Evolutionary conservation across 1,140 invertebrate genomes (phyloP).

Genomic region (Tribolium castaneum): DNA sequence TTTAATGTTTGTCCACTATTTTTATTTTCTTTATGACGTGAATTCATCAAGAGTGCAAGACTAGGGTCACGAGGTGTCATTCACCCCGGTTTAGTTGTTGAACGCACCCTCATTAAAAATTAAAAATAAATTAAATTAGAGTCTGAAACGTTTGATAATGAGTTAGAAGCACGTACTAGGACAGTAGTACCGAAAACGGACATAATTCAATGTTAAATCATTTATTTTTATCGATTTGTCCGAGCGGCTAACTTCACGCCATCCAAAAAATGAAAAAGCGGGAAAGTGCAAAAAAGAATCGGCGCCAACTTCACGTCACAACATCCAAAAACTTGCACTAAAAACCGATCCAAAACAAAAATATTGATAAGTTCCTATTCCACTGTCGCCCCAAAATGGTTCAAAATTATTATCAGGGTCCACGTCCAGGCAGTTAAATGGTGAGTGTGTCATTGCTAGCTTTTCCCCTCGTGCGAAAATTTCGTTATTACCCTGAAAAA

Average conservation of each 20-base stretch:
- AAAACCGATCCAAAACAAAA: neutral
- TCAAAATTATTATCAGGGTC: too few species aligned
- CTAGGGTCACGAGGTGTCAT: neutral
- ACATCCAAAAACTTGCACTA: neutral
- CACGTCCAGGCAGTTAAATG: neutral
- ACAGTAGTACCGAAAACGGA: too few species aligned
- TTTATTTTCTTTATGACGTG: too few species aligned
- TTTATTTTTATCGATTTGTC: neutral
- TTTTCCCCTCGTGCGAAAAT: neutral
- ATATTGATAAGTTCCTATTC: neutral
- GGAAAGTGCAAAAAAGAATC: conserved; percentile 24
- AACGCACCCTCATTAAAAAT: neutral
- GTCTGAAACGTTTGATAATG: too few species aligned
- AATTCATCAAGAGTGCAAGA: too few species aligned
- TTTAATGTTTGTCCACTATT: too few species aligned
- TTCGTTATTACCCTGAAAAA: too few species aligned
- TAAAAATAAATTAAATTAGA: too few species aligned
- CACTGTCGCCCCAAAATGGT: neutral
- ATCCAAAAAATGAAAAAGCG: conserved; percentile 1
- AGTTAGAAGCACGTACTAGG: too few species aligned
- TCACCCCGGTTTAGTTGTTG: neutral
- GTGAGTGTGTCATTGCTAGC: neutral
- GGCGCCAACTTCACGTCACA: neutral
- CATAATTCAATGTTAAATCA: neutral
- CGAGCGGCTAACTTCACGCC: neutral